phyloP scores from a whole-genome alignment of 2,797 vertebrate species.

The Rousettus madagascariensis region DNA sequence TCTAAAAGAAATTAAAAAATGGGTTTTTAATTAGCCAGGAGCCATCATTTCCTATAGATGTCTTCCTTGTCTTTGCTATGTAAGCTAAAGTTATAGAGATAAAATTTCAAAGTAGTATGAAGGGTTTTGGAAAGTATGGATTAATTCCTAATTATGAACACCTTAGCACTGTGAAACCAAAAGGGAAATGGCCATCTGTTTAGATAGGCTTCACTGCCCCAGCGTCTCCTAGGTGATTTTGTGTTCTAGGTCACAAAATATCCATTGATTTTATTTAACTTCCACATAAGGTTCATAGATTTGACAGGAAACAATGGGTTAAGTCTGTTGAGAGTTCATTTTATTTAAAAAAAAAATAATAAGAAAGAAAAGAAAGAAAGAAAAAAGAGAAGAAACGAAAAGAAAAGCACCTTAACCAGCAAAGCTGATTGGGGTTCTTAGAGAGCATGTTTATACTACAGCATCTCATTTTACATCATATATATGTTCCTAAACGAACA shows the following conservation, averaged over 20 bases:
- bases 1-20: slow-evolving; percentile 8
- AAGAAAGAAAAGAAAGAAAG: background rate
- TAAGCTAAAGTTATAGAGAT: background rate
- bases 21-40: background rate
- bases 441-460: background rate
- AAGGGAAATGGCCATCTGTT: background rate
- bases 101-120: background rate
- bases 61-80: background rate
- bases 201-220: background rate
- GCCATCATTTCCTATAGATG: background rate
- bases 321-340: background rate
- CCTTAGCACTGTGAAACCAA: background rate
- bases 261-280: background rate
- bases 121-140: background rate
- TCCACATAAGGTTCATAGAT: background rate
- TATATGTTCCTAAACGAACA: background rate
- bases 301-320: background rate
- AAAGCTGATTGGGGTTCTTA: background rate
- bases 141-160: background rate
- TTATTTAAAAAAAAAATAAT: background rate
- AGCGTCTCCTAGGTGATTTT: background rate
- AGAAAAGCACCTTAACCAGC: background rate
- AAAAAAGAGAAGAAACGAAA: too few species aligned
- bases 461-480: background rate
- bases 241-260: background rate